Evolutionary conservation across 2,888 invertebrate species (phyloP).

Genomic region (Malthinus flaveolus): DNA sequence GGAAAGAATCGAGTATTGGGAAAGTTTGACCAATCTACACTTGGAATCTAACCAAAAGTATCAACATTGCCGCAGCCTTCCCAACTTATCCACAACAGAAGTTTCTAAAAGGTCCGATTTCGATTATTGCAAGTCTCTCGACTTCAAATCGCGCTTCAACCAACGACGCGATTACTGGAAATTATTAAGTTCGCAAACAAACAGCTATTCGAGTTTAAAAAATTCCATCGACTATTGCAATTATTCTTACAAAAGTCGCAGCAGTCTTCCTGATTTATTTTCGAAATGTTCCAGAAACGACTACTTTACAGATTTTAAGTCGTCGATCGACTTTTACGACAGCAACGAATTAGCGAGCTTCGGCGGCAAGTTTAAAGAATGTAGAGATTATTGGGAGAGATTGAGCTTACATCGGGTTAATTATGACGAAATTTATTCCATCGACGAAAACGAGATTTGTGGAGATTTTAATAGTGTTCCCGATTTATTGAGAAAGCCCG

Average conservation of each 20-base stretch:
- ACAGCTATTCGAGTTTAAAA: slow-evolving; percentile 2
- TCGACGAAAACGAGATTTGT: not conserved
- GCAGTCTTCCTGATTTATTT: slow-evolving; percentile 12
- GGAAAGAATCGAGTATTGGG: slow-evolving; percentile 12
- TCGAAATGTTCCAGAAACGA: not conserved
- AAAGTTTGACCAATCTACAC: slow-evolving; percentile 7
- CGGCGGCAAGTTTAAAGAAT: slow-evolving; percentile 25
- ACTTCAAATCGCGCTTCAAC: slow-evolving; percentile 2
- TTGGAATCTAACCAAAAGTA: not conserved
- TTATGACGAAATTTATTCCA: slow-evolving; percentile 3
- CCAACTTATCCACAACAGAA: not conserved
- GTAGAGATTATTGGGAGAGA: slow-evolving; percentile 40
- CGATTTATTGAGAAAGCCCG: not conserved
- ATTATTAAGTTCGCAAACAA: slow-evolving; percentile 6
- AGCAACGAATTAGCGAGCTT: slow-evolving; percentile 18
- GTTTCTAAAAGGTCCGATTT: not conserved
- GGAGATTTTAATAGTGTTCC: not conserved
- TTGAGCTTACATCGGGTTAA: slow-evolving; percentile 34
- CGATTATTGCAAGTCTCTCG: not conserved
- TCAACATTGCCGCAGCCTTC: slow-evolving; percentile 3
- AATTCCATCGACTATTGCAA: not conserved
- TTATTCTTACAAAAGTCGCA: not conserved
- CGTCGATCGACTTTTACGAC: slow-evolving; percentile 15
- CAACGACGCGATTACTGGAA: slow-evolving; percentile 8
- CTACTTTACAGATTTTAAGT: not conserved